Evolutionary conservation across 2,888 invertebrate genomes (phyloP), one percentile per base, ranked within the genome.

Genomic region (Scelioninae gen. 2): DNA sequence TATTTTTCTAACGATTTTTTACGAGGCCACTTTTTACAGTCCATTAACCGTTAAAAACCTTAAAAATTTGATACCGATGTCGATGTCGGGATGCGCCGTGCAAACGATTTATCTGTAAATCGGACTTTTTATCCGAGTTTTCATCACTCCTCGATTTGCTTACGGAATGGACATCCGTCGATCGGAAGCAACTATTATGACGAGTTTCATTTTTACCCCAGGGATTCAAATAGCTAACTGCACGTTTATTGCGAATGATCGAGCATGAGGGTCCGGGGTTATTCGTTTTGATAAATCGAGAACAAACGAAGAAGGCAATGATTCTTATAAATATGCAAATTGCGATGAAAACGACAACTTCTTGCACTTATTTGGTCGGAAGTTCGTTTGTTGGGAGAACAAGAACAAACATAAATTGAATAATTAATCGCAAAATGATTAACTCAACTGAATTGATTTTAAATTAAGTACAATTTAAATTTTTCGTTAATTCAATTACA

Each of bases 1-100:
- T 25, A 37, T 48, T 52, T 64, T 64, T 64, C 64, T 35, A 45
- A 22, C 19, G 45, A 41, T 53, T 50, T 39, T 45, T 64, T 53
- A 57, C 57, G 13, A 16, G 33, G 35, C 16, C 13, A 13, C 18
- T 37, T 57, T 22, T 53, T 39, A 46, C 46, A 25, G 55, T 45
- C 64, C 37, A 53, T 64, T 64, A 55, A 18, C 25, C 41, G 19
- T 19, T 19, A 18, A 5, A 19, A 43, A 43, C 19, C 18, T n/a
- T n/a, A 43, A 10, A 43, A 19, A 19, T n/a, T 35, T 2, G 9
- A 35, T 35, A 2, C 13, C 13, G 13, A 35, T 7, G 13, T 13
- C 13, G 13, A 35, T 13, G 13, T 2, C 13, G 2, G 35, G 13
- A 13, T 35, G 7, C 13, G 11, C 35, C 2, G 35, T 2, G 25